phyloP scores from a whole-genome alignment of 2,888 invertebrate species.

The Xanthorhoe spadicearia region DNA sequence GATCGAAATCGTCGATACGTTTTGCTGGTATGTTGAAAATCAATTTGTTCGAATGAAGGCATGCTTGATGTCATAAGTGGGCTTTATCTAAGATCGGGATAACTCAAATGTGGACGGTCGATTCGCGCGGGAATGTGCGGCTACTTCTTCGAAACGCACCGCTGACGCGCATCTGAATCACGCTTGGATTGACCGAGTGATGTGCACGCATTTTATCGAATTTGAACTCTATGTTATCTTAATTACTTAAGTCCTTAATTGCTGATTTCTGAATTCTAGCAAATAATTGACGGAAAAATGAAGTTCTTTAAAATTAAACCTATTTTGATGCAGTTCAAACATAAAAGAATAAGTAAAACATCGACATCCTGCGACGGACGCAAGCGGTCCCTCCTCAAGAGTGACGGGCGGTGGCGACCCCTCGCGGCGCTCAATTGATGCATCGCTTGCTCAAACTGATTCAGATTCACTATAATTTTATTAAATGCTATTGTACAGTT shows the following conservation, averaged over 20 bases:
- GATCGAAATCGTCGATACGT: conserved; percentile 60
- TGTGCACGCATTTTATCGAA: conserved; percentile 16
- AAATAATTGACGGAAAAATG: not conserved
- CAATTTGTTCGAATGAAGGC: conserved; percentile 81
- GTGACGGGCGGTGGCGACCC: conserved; percentile 69
- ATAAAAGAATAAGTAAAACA: conserved; percentile 46
- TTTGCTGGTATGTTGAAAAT: conserved; percentile 64
- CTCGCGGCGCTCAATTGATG: conserved; percentile 79
- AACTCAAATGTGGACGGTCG: conserved; percentile 65
- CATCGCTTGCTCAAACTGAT: conserved; percentile 70
- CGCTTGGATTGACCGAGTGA: conserved; percentile 31
- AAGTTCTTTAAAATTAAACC: not conserved
- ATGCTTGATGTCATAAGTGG: conserved; percentile 78
- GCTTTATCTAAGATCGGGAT: conserved; percentile 74
- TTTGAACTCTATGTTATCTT: not conserved
- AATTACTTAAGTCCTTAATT: not conserved
- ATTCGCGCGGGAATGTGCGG: conserved; percentile 62
- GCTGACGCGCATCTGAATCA: conserved; percentile 56
- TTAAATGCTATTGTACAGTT: conserved; percentile 43
- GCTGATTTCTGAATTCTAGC: not conserved
- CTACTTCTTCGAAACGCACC: not conserved
- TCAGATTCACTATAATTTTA: conserved; percentile 56
- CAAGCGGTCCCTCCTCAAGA: conserved; percentile 55
- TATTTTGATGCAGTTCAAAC: conserved; percentile 20
- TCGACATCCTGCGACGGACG: conserved; percentile 53